Percentiles rank a stretch among this genome's conserved stretches.
phyloP scores from a whole-genome alignment of 2,888 invertebrate species.

The Eretmocerus hayati region DNA sequence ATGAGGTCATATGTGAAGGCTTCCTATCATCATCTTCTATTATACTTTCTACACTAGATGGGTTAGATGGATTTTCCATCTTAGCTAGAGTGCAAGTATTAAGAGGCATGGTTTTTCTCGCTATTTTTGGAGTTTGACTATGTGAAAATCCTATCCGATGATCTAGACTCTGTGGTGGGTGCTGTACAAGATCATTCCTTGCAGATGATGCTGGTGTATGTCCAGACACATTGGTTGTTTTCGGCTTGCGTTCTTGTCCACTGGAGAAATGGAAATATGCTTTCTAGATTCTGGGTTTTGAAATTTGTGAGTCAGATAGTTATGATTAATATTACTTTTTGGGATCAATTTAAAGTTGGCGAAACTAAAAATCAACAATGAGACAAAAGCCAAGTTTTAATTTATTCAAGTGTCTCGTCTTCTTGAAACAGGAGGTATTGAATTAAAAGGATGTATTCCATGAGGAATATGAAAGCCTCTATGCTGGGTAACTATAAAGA shows the following conservation, averaged over 20 bases:
- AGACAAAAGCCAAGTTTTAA: no score
- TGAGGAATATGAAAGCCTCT: no score
- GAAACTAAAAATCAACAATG: no score
- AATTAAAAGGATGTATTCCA: no score
- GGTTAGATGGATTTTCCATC: not conserved
- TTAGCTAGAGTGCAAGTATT: not conserved
- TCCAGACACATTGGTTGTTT: slow-evolving; percentile 1
- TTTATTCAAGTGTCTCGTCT: no score
- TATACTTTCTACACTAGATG: slow-evolving; percentile 8
- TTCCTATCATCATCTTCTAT: slow-evolving; percentile 11
- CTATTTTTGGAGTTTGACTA: slow-evolving; percentile 8
- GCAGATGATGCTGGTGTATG: slow-evolving; percentile 11
- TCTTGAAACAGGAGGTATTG: no score
- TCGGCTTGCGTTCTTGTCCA: slow-evolving; percentile 8
- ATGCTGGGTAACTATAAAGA: no score
- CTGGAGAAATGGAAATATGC: slow-evolving; percentile 2
- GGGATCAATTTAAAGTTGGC: no score
- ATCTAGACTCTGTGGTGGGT: slow-evolving; percentile 2
- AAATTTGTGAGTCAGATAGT: no score
- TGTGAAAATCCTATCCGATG: not conserved
- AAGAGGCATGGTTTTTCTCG: slow-evolving; percentile 19
- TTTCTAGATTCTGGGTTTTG: no score
- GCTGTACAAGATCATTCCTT: not conserved
- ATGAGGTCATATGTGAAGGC: slow-evolving; percentile 8
- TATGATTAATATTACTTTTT: no score